Conservation (phyloP, 2,888 invertebrate species). For the Kuschelorhynchus macadamiae region DNA sequence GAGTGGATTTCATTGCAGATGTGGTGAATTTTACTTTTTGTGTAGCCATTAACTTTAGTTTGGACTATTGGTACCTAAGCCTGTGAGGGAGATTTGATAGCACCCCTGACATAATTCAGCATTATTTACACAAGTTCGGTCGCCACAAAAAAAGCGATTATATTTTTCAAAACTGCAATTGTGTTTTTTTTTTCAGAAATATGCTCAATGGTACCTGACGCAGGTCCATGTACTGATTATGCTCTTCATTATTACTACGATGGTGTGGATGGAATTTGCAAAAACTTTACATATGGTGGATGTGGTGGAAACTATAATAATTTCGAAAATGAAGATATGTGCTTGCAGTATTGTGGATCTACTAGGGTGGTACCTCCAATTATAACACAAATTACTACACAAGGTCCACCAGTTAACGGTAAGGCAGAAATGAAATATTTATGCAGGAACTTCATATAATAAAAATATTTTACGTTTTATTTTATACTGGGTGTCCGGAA, state of each 20-base stretch:
- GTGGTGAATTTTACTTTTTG: too few species aligned
- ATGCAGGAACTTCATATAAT: too few species aligned
- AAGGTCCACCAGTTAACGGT: slow-evolving; percentile 18
- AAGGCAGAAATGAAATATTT: background rate
- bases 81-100: too few species aligned
- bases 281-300: slow-evolving; percentile 84
- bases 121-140: too few species aligned
- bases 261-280: slow-evolving; percentile 79
- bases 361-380: slow-evolving; percentile 12
- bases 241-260: slow-evolving; percentile 81
- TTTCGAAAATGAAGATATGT: slow-evolving; percentile 78
- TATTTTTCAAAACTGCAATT: too few species aligned
- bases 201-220: slow-evolving; percentile 78
- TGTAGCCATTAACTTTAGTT: too few species aligned
- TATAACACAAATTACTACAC: slow-evolving; percentile 5
- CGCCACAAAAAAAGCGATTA: too few species aligned
- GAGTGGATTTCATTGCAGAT: too few species aligned
- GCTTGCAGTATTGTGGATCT: slow-evolving; percentile 77
- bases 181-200: slow-evolving; percentile 74
- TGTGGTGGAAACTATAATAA: slow-evolving; percentile 88
- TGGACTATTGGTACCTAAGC: too few species aligned
- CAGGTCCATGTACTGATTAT: slow-evolving; percentile 77
- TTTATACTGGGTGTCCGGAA: too few species aligned
- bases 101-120: too few species aligned
- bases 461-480: too few species aligned